phyloP scores from a whole-genome alignment of 2,113 vertebrate genomes.

The Oostethus manadensis region DNA sequence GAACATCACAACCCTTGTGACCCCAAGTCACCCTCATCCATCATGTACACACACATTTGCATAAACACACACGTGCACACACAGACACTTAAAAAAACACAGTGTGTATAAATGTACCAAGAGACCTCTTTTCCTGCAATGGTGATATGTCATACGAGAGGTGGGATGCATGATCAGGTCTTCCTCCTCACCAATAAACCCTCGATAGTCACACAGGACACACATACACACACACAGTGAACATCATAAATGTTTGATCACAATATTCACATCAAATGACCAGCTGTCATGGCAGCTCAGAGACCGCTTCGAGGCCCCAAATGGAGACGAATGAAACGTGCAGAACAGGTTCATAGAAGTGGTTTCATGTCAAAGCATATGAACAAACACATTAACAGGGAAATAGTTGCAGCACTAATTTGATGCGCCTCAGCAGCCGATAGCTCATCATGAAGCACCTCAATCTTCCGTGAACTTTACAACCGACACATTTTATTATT shows the following conservation, averaged over 20 bases:
- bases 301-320: conserved; percentile 2
- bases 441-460: conserved; percentile 12
- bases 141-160: conserved; percentile 13
- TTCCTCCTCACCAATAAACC: conserved; percentile 14
- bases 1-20: conserved; percentile 59
- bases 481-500: background rate
- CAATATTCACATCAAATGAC: conserved; percentile 42
- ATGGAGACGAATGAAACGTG: conserved; percentile 20
- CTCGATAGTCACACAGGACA: background rate
- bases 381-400: conserved; percentile 22
- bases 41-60: conserved; percentile 49
- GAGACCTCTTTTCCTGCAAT: conserved; percentile 16
- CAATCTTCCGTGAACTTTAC: background rate
- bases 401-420: conserved; percentile 41
- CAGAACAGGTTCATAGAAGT: conserved; percentile 25
- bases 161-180: conserved; percentile 7
- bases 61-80: conserved; percentile 12
- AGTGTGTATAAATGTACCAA: background rate
- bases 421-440: conserved; percentile 33
- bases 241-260: conserved; percentile 31
- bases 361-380: conserved; percentile 46
- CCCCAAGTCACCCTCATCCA: conserved; percentile 67
- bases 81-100: conserved; percentile 14
- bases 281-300: conserved; percentile 27
- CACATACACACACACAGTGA: background rate